Percentiles rank a stretch among this genome's conserved stretches.
These are phyloP conservation scores for Acrocephalus arundinaceus DNA, from an alignment of 2,113 vertebrate species.

Conservation along the genomic window DNA sequence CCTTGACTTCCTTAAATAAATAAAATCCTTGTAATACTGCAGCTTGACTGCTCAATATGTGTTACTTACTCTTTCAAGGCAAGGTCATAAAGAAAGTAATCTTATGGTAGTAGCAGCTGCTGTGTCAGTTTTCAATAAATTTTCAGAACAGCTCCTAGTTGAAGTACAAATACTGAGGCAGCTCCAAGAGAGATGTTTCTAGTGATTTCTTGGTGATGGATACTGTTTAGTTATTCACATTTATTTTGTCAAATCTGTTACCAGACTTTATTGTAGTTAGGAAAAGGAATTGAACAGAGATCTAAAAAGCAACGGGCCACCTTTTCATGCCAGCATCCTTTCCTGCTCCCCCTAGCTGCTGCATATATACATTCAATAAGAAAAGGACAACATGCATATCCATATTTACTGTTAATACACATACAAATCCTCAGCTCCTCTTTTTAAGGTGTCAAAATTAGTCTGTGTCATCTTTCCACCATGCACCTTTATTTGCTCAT, in stretches of 20 bases:
- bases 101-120: slow-evolving; percentile 35
- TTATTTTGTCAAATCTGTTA: background rate
- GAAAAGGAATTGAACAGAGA: background rate
- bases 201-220: background rate
- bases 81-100: slow-evolving; percentile 38
- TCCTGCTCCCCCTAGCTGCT: background rate
- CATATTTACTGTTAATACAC: background rate
- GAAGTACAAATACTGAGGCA: background rate
- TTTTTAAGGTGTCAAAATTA: background rate
- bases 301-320: background rate
- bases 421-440: background rate
- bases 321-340: background rate
- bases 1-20: background rate
- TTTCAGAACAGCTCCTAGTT: slow-evolving; percentile 7
- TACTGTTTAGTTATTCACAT: background rate
- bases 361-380: background rate
- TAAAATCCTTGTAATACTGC: background rate
- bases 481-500: background rate
- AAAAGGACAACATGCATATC: background rate
- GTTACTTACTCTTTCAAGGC: slow-evolving; percentile 23
- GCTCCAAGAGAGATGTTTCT: background rate
- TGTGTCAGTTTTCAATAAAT: slow-evolving; percentile 36
- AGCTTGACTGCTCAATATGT: slow-evolving; percentile 38
- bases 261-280: background rate
- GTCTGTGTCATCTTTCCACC: background rate